Evolutionary conservation across 2,797 vertebrate species (phyloP), one percentile per base, ranked within the genome.

Genomic region (Protosalanx chinensis): DNA sequence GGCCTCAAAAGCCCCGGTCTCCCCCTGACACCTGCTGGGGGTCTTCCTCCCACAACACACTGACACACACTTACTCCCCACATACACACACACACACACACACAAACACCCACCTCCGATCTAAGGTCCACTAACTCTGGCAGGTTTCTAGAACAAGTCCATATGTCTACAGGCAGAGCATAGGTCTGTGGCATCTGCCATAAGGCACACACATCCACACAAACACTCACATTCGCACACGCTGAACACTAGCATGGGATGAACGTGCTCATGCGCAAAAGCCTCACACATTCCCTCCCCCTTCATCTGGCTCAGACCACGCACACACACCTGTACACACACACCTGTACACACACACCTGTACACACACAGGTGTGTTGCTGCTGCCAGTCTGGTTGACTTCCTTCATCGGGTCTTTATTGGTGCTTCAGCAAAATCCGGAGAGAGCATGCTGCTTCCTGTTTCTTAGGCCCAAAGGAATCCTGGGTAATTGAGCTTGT

Each of bases 131-230:
- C 71, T 71, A 72, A 67, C 65, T 67, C 79, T 85, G 84, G 82
- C 84, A 85, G 49, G 64, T 53, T 56, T 60, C 68, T 32, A 71
- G 80, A 79, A 83, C 81, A 82, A 76, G 76, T 72, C 84, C 86
- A 87, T 87, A 87, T 87, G 86, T 85, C 77, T 74, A 64, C 78
- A 74, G 77, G 81, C 16, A 63, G 27, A 73, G 78, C 67, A 79
- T 76, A 70, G 78, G 81, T 76, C 74, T 75, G 73, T 82, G 67
- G 35, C 81, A 83, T 81, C 84, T 81, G 84, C 73, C 65, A 68
- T 53, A 58, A 35, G 56, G 18, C 64, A 15, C 7, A 20, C 20
- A 63, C 65, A 56, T 49, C 58, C 56, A 41, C 62, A 20, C 23
- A 63, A 29, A 63, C 41, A 75, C 63, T 27, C 23, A 27, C 23